Evolutionary conservation across 2,113 vertebrate species (phyloP), one percentile per base, ranked within the genome.

Genomic region (Madoqua kirkii): DNA sequence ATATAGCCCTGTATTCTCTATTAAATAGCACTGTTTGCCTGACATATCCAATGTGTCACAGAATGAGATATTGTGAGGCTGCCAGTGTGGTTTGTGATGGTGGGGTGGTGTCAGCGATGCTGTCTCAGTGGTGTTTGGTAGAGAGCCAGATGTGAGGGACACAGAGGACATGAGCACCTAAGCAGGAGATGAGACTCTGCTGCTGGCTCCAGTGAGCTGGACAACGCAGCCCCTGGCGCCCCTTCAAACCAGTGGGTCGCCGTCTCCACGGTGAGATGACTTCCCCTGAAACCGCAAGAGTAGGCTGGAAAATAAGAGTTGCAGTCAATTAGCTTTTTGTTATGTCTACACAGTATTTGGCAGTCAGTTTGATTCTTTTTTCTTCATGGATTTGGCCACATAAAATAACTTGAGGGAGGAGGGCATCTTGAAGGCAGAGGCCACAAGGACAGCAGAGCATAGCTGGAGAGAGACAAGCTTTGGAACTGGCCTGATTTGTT

Each of bases 321-420:
- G 67, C 57, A 64, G 87, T 87, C 62, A 93, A 27, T 93, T 93
- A 93, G 60, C 12, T 84, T 90, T 95, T 91, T 76, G 45, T 95
- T 96, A 87, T 59, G 62, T 74, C 86, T 91, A 33, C 57, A 13
- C 25, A 15, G 43, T 54, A 40, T 81, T 67, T 95, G 92, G 92
- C 89, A 89, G 90, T 21, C 87, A 45, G 40, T 64, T 78, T 31
- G 31, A 76, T 45, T 87, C 57, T 87, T 87, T 45, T 33, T 78
- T 64, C 15, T 14, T 90, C 45, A 21, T n/a, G 60, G 57, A 93
- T 76, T 78, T 87, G 57, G 45, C 81, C 62, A 78, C 64, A 67
- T 85, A 52, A 87, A 74, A 50, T 74, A 85, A 55, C 82, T 60
- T 52, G 40, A 67, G 59, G 40, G 76, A 64, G 78, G 36, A 64